Evolutionary conservation across 2,888 invertebrate genomes (phyloP).

Genomic region (Polydrusus tereticollis): DNA sequence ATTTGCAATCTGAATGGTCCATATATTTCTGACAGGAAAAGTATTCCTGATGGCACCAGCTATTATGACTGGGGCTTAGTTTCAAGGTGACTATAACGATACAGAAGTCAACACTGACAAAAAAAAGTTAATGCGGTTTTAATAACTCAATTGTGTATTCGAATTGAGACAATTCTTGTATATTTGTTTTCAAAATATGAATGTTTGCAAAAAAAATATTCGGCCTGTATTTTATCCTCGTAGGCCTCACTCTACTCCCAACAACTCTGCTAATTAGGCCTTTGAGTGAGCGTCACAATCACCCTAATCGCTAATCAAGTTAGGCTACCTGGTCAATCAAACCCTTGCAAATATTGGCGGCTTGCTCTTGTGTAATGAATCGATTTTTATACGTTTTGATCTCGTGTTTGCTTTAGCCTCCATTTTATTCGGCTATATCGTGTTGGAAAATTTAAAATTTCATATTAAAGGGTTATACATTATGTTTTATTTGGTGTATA

Average conservation of each 20-base stretch:
- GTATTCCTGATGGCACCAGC: too few relatives aligned
- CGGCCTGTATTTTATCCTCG: slow-evolving; percentile 11
- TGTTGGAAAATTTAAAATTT: slow-evolving; percentile 39
- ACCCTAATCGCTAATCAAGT: slow-evolving; percentile 69
- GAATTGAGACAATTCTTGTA: too few relatives aligned
- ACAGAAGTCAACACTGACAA: too few relatives aligned
- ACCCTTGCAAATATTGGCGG: slow-evolving; percentile 60
- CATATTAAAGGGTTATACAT: too few relatives aligned
- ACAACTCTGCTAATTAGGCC: slow-evolving; percentile 65
- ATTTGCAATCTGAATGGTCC: too few relatives aligned
- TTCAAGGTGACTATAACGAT: too few relatives aligned
- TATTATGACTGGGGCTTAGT: too few relatives aligned
- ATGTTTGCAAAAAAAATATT: neutral
- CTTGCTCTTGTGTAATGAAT: slow-evolving; percentile 63
- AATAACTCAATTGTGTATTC: too few relatives aligned
- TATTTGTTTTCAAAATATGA: neutral
- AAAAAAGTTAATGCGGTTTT: too few relatives aligned
- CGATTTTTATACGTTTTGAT: slow-evolving; percentile 64
- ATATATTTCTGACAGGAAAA: too few relatives aligned
- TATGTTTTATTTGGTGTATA: too few relatives aligned
- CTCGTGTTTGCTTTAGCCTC: slow-evolving; percentile 55
- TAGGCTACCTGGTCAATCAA: slow-evolving; percentile 68
- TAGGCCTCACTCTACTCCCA: slow-evolving; percentile 41
- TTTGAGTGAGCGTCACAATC: slow-evolving; percentile 68
- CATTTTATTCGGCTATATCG: slow-evolving; percentile 56